Evolutionary conservation across 2,888 invertebrate species (phyloP).

Genomic region (Eristalinus sepulchralis): DNA sequence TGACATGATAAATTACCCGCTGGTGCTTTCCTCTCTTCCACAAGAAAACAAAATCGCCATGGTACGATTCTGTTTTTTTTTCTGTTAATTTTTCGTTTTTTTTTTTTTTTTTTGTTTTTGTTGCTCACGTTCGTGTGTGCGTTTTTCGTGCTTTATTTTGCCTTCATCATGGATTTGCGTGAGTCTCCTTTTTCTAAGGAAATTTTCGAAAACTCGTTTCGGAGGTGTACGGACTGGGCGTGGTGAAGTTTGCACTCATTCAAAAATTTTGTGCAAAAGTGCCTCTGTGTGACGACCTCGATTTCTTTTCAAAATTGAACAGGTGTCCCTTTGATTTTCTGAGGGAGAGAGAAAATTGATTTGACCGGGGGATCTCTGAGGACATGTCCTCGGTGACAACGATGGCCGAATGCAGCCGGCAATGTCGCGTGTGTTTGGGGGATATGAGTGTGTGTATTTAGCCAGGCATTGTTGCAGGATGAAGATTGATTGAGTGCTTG

Average conservation of each 20-base stretch:
- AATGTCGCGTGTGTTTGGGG: conserved; percentile 36
- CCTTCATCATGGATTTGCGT: background rate
- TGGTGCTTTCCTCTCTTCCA: conserved; percentile 65
- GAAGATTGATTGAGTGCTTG: background rate
- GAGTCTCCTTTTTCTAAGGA: conserved; percentile 44
- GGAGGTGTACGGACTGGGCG: conserved; percentile 63
- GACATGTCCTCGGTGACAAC: conserved; percentile 21
- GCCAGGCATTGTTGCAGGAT: background rate
- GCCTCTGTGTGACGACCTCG: background rate
- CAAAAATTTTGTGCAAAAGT: conserved; percentile 14
- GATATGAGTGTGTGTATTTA: background rate
- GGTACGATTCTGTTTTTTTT: conserved; percentile 50
- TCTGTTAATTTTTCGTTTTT: background rate
- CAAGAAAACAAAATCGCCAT: conserved; percentile 57
- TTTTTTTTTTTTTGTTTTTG: conserved; percentile 8
- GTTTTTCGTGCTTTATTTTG: conserved; percentile 11
- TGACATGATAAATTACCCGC: conserved; percentile 54
- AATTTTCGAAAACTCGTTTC: conserved; percentile 65
- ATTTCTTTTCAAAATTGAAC: conserved; percentile 39
- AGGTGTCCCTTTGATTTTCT: conserved; percentile 39
- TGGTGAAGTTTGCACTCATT: conserved; percentile 60
- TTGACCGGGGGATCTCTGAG: background rate
- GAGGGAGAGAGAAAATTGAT: background rate
- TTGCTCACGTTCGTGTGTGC: conserved; percentile 29
- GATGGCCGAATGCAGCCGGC: conserved; percentile 47